Base-by-base conservation (phyloP, 2,113 vertebrate species). In the Phalacrocorax pelagicus region DNA sequence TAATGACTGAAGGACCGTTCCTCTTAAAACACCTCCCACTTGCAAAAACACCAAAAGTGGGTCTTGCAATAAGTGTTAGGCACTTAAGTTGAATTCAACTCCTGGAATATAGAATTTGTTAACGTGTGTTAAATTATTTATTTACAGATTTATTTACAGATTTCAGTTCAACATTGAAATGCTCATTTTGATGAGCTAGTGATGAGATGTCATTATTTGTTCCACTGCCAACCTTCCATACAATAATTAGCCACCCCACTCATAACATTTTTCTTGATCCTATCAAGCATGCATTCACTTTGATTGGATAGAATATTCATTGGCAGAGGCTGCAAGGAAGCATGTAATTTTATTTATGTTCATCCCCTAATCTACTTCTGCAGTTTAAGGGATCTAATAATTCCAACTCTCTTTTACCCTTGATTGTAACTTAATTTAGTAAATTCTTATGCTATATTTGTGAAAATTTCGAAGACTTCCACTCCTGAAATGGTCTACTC, bases 271-370 rank as follows among this genome's bases (percentile, higher is more conserved):
- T 93, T 73, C 54, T 88, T 88, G 90, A 93, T 92, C 58, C 54
- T 82, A 61, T 94, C 86, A 93, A 54, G 52, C 38, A 75, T 72
- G 22, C 69, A 54, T 94, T 92, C 69, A 79, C 61, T 96, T 95
- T 81, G 93, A 82, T 70, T 96, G 77, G 82, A 78, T 81, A 92
- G 78, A 94, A 91, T 86, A 62, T 91, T 94, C 61, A 69, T 81
- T 79, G 83, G 52, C 44, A 95, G 69, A 78, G 6, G 13, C 67
- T 90, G 59, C 0, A 3, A 81, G 54, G 49, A 91, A 42, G 34
- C 62, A 57, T 0, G 0, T 79, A 79, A 91, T 91, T 94, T 83
- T 94, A 84, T 92, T 93, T 94, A 75, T 91, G 86, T 81, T 91
- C 54, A 87, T 89, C 34, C 77, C 26, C 71, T 92, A 82, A 94